Evolutionary conservation across 2,797 vertebrate genomes (phyloP).

Genomic region (Poecilia velifera): DNA sequence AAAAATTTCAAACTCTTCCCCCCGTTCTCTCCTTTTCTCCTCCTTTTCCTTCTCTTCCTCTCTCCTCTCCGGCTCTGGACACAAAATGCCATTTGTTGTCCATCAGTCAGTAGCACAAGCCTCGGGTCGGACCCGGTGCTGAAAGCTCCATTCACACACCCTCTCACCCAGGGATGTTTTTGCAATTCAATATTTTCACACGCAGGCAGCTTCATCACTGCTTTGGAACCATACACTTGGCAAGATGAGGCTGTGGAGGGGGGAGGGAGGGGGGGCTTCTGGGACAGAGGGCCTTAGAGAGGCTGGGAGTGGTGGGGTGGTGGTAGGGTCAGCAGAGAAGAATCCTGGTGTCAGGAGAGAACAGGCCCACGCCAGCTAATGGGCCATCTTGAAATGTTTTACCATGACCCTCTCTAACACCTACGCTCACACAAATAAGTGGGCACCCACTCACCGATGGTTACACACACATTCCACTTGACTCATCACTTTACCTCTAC

Average conservation of each 20-base stretch:
- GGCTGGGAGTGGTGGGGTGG: constrained; percentile 32
- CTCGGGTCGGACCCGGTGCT: constrained; percentile 81
- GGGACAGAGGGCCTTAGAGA: constrained; percentile 71
- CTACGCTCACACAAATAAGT: constrained; percentile 51
- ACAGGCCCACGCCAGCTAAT: constrained; percentile 71
- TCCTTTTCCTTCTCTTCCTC: constrained; percentile 51
- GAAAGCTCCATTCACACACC: constrained; percentile 92
- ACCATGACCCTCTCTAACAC: constrained; percentile 71
- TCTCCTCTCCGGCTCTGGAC: constrained; percentile 54
- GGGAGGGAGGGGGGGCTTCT: constrained; percentile 82
- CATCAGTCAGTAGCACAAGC: constrained; percentile 89
- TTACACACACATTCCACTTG: constrained; percentile 49
- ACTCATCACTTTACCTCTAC: constrained; percentile 75
- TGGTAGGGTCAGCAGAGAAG: constrained; percentile 73
- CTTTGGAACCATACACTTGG: constrained; percentile 91
- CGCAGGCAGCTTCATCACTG: constrained; percentile 94
- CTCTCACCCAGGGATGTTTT: constrained; percentile 90
- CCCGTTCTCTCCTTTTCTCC: constrained; percentile 31
- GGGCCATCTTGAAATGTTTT: constrained; percentile 88
- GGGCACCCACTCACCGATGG: constrained; percentile 16
- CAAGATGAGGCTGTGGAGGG: constrained; percentile 83
- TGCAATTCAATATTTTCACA: constrained; percentile 99
- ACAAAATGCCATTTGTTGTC: constrained; percentile 92
- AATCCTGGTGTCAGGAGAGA: constrained; percentile 74
- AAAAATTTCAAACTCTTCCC: constrained; percentile 51